phyloP scores from a whole-genome alignment of 1,140 invertebrate genomes.

The Carposina sasakii region DNA sequence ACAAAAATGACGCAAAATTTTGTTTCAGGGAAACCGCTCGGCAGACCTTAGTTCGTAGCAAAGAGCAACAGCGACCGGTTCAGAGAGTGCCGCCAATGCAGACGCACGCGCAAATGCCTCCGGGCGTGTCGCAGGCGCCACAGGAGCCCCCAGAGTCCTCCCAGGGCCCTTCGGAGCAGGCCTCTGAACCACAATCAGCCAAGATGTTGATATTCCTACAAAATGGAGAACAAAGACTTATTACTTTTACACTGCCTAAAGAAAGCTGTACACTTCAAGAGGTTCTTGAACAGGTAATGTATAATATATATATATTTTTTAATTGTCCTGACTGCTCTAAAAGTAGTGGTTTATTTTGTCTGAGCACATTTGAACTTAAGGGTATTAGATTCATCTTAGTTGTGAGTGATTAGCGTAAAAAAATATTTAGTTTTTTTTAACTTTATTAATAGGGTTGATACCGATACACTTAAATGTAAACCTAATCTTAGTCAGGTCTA shows the following conservation, averaged over 20 bases:
- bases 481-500: no score
- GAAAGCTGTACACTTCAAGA: slow-evolving; percentile 86
- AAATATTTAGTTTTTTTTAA: slow-evolving; percentile 14
- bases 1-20: no score
- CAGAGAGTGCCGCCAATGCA: slow-evolving; percentile 61
- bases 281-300: slow-evolving; percentile 80
- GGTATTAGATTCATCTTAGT: no score
- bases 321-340: background rate
- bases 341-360: background rate
- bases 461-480: no score
- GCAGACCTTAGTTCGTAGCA: slow-evolving; percentile 60
- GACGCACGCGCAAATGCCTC: slow-evolving; percentile 42
- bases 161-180: slow-evolving; percentile 49
- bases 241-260: slow-evolving; percentile 84
- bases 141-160: no score
- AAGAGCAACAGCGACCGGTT: slow-evolving; percentile 58
- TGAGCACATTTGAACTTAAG: no score
- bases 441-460: no score
- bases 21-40: slow-evolving; percentile 46
- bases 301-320: slow-evolving; percentile 12
- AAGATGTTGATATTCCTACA: slow-evolving; percentile 83
- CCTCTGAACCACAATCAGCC: slow-evolving; percentile 74
- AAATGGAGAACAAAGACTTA: slow-evolving; percentile 83
- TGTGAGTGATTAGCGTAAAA: no score
- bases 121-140: slow-evolving; percentile 35